Evolutionary conservation across 2,797 vertebrate genomes (phyloP), one percentile per base, ranked within the genome.

Genomic region (Orestias chungarensis): DNA sequence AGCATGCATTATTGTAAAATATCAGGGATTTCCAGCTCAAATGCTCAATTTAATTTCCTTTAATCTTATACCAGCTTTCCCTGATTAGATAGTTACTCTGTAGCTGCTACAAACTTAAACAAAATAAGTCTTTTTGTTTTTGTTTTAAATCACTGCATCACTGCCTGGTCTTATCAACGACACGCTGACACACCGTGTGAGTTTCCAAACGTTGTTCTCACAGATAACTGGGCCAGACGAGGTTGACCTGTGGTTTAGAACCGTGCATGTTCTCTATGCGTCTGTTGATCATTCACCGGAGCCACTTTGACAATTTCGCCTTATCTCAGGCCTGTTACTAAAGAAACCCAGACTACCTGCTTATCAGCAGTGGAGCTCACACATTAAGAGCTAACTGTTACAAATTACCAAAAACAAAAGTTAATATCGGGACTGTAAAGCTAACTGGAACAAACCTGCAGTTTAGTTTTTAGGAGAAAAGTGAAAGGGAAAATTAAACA

Each of bases 241-340:
- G 20, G 70, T 9, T 25, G 54, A 70, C 23, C 14, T 2, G 40
- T 68, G 55, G 64, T 44, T 50, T 52, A 73, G 80, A 62, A 23
- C 5, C 7, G 4, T 25, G 62, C 9, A 65, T 72, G 17, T 29
- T 38, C 29, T 42, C 0, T 44, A 20, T 64, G 18, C 9, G 18
- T 55, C 59, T 25, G 75, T 76, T 57, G 79, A 73, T 85, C 64
- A 83, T 78, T 86, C 20, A 81, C 80, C 27, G 9, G 20, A 68
- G 29, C 64, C 55, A 0, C 3, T 44, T 29, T 68, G 35, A 12
- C 47, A 9, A 25, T 29, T 46, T 55, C 61, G 68, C 12, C 42
- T 78, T 44, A 68, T 71, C 70, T 68, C 23, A 40, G 43, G 23
- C 27, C 35, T 59, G 47, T 47, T 66, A 47, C 64, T 70, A 12